phyloP scores from a whole-genome alignment of 2,113 vertebrate genomes.

The Anhinga rufa region DNA sequence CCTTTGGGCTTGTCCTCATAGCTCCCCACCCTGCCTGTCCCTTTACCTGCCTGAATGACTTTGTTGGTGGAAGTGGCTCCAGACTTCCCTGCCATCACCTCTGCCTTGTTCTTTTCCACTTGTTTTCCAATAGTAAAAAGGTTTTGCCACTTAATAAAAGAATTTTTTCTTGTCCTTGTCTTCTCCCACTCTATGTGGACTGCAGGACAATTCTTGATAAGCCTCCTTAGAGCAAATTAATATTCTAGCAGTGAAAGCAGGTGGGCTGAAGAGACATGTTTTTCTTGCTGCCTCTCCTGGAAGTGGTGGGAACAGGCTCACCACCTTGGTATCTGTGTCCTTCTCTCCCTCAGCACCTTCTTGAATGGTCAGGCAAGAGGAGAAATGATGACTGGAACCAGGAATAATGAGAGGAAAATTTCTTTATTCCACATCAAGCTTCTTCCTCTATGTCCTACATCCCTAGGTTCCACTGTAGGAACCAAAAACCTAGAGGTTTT shows the following conservation, averaged over 20 bases:
- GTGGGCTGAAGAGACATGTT: neutral
- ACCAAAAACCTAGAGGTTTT: neutral
- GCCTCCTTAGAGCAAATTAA: neutral
- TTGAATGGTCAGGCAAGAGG: neutral
- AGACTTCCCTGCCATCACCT: neutral
- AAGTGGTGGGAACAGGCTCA: neutral
- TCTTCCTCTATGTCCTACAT: neutral
- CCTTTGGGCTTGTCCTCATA: neutral
- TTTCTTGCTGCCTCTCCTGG: neutral
- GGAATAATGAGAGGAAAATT: neutral
- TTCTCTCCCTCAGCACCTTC: neutral
- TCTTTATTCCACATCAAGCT: neutral
- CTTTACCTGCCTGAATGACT: neutral
- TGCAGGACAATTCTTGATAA: neutral
- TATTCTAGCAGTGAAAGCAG: neutral
- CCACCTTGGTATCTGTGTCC: neutral
- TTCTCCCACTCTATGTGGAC: neutral
- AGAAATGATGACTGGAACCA: neutral
- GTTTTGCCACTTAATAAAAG: neutral
- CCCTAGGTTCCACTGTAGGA: neutral
- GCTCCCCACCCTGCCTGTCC: neutral
- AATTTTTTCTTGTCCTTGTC: neutral
- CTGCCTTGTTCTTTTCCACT: neutral
- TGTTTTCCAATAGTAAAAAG: accelerated
- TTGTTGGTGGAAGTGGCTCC: neutral